Evolutionary conservation across 2,113 vertebrate species (phyloP), one percentile per base, ranked within the genome.

Genomic region (Dunckerocampus dactyliophorus): DNA sequence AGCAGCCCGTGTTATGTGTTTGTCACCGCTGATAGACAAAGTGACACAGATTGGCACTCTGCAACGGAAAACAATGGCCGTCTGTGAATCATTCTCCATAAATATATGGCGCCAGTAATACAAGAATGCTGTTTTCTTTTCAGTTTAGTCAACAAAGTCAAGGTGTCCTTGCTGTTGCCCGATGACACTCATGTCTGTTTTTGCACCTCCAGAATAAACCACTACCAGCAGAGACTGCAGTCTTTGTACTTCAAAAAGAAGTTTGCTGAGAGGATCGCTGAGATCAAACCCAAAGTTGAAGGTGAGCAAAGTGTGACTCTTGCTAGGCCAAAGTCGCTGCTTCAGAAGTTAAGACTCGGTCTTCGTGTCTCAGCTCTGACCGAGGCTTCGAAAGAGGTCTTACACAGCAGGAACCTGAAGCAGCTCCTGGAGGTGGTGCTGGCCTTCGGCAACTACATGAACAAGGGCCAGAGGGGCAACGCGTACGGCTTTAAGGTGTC

Each of bases 381-480:
- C 1, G 90, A 89, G 4, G 94, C 94, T 1, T 99, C 94, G 19
- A 95, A 92, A 79, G 94, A 98, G n/a, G 89, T 96, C 13, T 87
- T 98, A 53, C 92, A 93, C 72, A 99, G 96, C 80, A 85, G 80
- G 47, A 95, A 91, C 82, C 88, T 99, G 66, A 94, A 91, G 89
- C 95, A 98, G 90, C 89, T 99, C 67, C 61, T 99, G 72, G 97
- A 99, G 81, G 96, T 99, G 82, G 96, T 99, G 69, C 88, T 99
- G 83, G 96, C 96, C 8, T 96, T 99, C 20, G 96, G 97, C 47
- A 99, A 99, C 91, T 99, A 96, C 85, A 99, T 99, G 97, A 99
- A 99, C 87, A 99, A 99, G 81, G 97, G 97, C 65, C 97, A 97
- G 84, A 92, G 97, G 82, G 97, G 97, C 28, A 99, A 97, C 0